Evolutionary conservation across 2,797 vertebrate species (phyloP).

Genomic region (Sebastes itinus): DNA sequence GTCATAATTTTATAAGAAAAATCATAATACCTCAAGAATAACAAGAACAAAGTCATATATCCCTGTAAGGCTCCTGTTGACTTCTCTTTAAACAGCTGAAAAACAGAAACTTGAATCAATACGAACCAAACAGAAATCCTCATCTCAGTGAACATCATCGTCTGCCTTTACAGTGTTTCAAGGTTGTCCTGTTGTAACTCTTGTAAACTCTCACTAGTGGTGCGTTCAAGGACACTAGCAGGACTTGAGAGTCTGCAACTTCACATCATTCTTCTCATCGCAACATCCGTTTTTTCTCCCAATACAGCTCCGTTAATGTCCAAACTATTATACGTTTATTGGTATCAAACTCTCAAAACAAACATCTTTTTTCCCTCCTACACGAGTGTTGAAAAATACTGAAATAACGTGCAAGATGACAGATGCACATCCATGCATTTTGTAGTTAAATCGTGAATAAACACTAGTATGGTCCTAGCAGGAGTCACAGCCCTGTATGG

Average conservation of each 20-base stretch:
- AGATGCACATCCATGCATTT: neutral
- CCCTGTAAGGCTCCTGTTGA: neutral
- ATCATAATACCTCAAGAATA: neutral
- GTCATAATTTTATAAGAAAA: neutral
- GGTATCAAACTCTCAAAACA: neutral
- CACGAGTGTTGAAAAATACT: neutral
- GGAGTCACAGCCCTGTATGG: neutral
- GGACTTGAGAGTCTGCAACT: neutral
- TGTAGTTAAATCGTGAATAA: neutral
- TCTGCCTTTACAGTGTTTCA: neutral
- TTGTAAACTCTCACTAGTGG: neutral
- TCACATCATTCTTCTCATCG: neutral
- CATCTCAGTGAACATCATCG: neutral
- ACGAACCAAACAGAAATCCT: neutral
- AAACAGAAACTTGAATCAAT: neutral
- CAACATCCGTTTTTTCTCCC: neutral
- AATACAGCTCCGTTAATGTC: neutral
- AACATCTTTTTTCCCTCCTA: neutral
- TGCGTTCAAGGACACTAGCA: constrained; percentile 2
- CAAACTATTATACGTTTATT: neutral
- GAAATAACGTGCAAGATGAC: neutral
- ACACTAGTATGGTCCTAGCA: neutral
- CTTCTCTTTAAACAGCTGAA: neutral
- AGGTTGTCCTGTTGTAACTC: neutral
- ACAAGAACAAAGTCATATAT: neutral